phyloP scores from a whole-genome alignment of 2,113 vertebrate genomes.

The Choloepus hoffmanni region DNA sequence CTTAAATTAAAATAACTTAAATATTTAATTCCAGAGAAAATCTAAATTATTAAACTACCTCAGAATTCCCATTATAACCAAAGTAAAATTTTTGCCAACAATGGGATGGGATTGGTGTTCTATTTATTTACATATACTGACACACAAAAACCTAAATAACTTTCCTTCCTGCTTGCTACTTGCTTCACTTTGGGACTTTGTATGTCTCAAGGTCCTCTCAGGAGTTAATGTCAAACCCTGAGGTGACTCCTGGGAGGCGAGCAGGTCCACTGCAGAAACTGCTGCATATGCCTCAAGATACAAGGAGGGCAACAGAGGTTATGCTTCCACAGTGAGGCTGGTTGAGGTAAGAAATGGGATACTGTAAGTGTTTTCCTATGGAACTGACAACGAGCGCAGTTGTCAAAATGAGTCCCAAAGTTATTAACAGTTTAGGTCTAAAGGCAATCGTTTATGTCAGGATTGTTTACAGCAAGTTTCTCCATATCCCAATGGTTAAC shows the following conservation, averaged over 20 bases:
- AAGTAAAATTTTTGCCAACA: conserved; percentile 42
- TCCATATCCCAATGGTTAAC: not conserved
- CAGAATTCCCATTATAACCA: conserved; percentile 42
- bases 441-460: not conserved
- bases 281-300: not conserved
- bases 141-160: conserved; percentile 25
- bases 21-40: conserved; percentile 43
- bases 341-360: not conserved
- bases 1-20: conserved; percentile 46
- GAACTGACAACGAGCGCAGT: not conserved
- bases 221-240: not conserved
- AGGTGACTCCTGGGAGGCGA: not conserved
- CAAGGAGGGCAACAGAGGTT: not conserved
- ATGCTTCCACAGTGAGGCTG: not conserved
- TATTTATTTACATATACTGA: conserved; percentile 44
- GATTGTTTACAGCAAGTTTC: conserved; percentile 34
- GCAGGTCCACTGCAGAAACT: not conserved
- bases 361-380: not conserved
- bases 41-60: conserved; percentile 49
- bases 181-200: not conserved
- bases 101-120: not conserved
- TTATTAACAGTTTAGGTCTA: not conserved
- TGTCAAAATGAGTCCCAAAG: conserved; percentile 35
- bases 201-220: conserved; percentile 21
- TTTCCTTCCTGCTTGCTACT: conserved; percentile 33